Conservation (phyloP, 2,797 vertebrate species). For the Sarcophilus harrisii region DNA sequence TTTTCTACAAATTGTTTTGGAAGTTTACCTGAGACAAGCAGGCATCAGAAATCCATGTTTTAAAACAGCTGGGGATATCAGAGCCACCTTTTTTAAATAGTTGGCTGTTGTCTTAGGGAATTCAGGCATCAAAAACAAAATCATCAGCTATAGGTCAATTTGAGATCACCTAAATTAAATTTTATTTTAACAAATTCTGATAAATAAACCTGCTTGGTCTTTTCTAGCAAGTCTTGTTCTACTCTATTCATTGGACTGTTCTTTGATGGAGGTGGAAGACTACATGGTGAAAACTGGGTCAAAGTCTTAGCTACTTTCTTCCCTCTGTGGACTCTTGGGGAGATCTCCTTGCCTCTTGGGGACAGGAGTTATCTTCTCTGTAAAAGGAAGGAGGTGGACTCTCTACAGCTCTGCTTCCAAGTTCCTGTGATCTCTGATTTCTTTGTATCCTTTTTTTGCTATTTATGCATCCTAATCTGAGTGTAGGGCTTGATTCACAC, state of each 20-base stretch:
- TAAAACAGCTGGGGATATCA: neutral
- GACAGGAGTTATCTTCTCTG: too few relatives aligned
- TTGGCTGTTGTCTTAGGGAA: neutral
- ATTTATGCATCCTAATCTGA: neutral
- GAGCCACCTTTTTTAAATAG: neutral
- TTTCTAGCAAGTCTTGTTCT: neutral
- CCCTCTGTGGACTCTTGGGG: too few relatives aligned
- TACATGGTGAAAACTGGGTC: neutral
- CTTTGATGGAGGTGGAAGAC: neutral
- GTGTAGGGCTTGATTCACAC: neutral
- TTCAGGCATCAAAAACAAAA: neutral
- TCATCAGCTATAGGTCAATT: neutral
- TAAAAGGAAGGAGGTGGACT: too few relatives aligned
- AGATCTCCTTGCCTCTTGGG: too few relatives aligned
- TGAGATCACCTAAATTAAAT: neutral
- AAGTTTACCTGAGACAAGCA: conserved; percentile 15
- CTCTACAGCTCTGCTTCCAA: too few relatives aligned
- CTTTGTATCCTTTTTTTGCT: neutral
- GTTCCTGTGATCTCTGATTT: too few relatives aligned
- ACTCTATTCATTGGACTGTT: neutral
- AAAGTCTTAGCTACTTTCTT: too few relatives aligned
- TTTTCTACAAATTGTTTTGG: conserved; percentile 34
- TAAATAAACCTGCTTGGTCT: neutral
- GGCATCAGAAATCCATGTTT: conserved; percentile 8
- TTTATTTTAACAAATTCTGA: neutral